A percentile compares a stretch with the other conserved stretches of the same genome.
These are phyloP conservation scores for Galeopsomyia nigrocyanea DNA, from an alignment of 2,888 invertebrate genomes.

Conservation along the genomic window DNA sequence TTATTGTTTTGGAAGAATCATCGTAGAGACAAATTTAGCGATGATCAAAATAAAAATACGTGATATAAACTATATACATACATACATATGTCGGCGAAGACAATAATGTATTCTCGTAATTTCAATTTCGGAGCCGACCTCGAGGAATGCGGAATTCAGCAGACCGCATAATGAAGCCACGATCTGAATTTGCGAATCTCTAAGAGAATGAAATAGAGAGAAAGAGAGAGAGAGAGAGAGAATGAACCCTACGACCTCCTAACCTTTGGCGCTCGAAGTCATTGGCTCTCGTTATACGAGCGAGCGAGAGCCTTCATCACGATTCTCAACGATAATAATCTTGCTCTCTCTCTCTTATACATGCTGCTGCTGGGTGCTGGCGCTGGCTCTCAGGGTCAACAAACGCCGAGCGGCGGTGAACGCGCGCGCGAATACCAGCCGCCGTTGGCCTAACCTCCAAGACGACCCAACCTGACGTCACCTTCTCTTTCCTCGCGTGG, in stretches of 20 bases:
- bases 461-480: conserved; percentile 33
- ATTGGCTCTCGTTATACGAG: conserved; percentile 34
- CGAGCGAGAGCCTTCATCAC: conserved; percentile 22
- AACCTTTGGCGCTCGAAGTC: conserved; percentile 21
- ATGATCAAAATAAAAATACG: too few species aligned
- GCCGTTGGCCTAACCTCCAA: conserved; percentile 13
- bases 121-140: too few species aligned
- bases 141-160: too few species aligned
- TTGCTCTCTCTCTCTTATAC: conserved; percentile 13
- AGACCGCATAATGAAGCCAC: background rate
- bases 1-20: too few species aligned
- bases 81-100: too few species aligned
- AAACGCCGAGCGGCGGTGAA: conserved; percentile 26
- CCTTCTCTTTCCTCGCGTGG: conserved; percentile 25
- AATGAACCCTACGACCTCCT: conserved; percentile 29
- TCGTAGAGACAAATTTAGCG: too few species aligned
- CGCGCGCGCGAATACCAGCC: conserved; percentile 25
- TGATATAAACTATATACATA: too few species aligned
- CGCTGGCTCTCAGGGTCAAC: conserved; percentile 36
- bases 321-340: conserved; percentile 34
- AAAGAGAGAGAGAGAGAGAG: conserved; percentile 1
- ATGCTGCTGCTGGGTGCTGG: background rate
- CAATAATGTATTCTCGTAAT: too few species aligned
- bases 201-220: background rate
- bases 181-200: background rate